These are phyloP conservation scores for Macaria liturata DNA, from an alignment of 2,888 invertebrate genomes.

Conservation along the genomic window DNA sequence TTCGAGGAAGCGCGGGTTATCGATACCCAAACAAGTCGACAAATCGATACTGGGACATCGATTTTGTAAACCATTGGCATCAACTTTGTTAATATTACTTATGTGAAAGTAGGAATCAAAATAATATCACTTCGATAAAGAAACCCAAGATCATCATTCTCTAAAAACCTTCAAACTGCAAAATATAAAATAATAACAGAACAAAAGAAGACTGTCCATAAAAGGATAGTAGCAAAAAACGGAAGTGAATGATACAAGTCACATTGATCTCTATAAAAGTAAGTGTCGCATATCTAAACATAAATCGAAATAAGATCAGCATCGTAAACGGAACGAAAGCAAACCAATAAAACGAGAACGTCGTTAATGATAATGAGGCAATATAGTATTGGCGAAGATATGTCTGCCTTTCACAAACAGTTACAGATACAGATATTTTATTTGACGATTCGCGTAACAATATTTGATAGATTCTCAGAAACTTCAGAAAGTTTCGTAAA, in stretches of 20 bases:
- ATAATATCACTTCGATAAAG: too few species aligned
- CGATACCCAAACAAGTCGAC: constrained; percentile 30
- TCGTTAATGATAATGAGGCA: constrained; percentile 22
- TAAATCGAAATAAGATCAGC: constrained; percentile 12
- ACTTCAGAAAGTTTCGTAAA: too few species aligned
- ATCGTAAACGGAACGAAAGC: constrained; percentile 24
- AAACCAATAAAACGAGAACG: constrained; percentile 20
- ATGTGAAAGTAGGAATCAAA: too few species aligned
- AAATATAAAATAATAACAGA: too few species aligned
- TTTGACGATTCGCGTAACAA: constrained; percentile 6
- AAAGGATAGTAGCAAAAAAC: constrained; percentile 4
- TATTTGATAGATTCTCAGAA: not conserved
- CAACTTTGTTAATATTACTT: too few species aligned
- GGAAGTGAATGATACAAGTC: constrained; percentile 7
- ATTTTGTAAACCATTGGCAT: constrained; percentile 9
- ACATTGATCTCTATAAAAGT: constrained; percentile 20
- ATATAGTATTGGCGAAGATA: constrained; percentile 17
- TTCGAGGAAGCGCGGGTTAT: constrained; percentile 59
- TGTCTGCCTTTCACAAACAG: constrained; percentile 24
- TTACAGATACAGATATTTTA: constrained; percentile 9
- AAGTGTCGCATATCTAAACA: constrained; percentile 22
- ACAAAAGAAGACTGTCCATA: constrained; percentile 12
- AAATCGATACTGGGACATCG: constrained; percentile 25
- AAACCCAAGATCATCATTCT: too few species aligned
- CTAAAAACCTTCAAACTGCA: constrained; percentile 2